Percentiles rank a stretch among this genome's conserved stretches.
phyloP scores from a whole-genome alignment of 2,888 invertebrate genomes.

The Tinea pellionella region DNA sequence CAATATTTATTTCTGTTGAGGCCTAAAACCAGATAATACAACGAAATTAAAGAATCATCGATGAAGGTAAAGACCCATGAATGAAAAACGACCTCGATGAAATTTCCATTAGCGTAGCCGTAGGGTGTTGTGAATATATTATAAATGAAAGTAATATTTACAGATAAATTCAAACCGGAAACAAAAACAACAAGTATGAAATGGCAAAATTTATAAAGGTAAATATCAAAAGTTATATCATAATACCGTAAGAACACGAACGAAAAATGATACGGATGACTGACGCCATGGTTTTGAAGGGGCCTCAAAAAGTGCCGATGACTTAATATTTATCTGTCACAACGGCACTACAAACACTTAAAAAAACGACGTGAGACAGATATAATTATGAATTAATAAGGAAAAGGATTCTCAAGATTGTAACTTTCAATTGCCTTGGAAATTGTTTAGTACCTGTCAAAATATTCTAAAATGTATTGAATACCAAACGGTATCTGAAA shows the following conservation, averaged over 20 bases:
- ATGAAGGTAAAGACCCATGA: too few species aligned
- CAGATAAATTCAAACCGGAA: neutral
- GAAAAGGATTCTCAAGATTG: too few species aligned
- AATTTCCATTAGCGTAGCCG: too few species aligned
- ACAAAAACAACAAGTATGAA: neutral
- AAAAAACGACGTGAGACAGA: neutral
- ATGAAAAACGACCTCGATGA: too few species aligned
- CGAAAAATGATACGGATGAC: neutral
- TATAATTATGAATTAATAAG: too few species aligned
- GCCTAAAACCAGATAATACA: neutral
- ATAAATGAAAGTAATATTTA: too few species aligned
- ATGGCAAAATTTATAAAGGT: neutral
- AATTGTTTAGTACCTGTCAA: too few species aligned
- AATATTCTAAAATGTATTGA: too few species aligned
- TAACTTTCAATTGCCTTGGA: too few species aligned
- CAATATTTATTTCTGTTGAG: constrained; percentile 13
- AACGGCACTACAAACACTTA: neutral
- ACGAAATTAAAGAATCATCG: too few species aligned
- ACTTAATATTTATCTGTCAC: neutral
- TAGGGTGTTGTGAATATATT: too few species aligned
- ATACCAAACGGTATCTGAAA: too few species aligned
- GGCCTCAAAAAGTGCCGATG: neutral
- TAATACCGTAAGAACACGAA: neutral
- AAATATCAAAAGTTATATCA: neutral
- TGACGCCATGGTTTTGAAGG: neutral